Evolutionary conservation across 1,140 invertebrate genomes (phyloP).

Genomic region (Forficula auricularia): DNA sequence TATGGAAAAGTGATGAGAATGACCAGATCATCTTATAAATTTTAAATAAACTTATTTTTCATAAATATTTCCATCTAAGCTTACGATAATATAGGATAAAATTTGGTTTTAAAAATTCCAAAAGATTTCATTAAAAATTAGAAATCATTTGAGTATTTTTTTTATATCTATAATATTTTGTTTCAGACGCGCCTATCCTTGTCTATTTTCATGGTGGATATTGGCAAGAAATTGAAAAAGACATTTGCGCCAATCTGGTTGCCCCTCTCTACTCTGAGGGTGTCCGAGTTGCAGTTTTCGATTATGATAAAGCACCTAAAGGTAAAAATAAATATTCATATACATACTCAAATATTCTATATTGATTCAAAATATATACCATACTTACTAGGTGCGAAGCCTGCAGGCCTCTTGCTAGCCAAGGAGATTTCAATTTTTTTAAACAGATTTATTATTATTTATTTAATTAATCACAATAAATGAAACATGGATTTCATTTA

Average conservation of each 20-base stretch:
- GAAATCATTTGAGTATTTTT: not conserved
- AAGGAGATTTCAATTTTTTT: not conserved
- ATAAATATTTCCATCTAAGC: too few species aligned
- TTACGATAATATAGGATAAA: not conserved
- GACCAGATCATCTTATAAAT: too few species aligned
- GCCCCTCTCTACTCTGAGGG: slow-evolving; percentile 37
- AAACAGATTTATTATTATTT: not conserved
- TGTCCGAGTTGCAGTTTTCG: slow-evolving; percentile 47
- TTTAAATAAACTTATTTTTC: too few species aligned
- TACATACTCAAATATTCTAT: too few species aligned
- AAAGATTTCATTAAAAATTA: not conserved
- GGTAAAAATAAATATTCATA: slow-evolving; percentile 27
- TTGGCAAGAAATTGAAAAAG: slow-evolving; percentile 53
- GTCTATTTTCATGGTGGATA: slow-evolving; percentile 69
- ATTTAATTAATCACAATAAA: not conserved
- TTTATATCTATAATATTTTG: not conserved
- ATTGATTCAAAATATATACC: too few species aligned
- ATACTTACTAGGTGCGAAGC: too few species aligned
- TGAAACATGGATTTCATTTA: not conserved
- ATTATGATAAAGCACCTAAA: slow-evolving; percentile 57
- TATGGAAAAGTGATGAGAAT: too few species aligned
- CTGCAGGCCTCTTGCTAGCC: too few species aligned
- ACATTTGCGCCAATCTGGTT: slow-evolving; percentile 42
- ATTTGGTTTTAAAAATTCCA: not conserved
- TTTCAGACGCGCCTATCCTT: slow-evolving; percentile 49